Conservation (phyloP, 2,888 invertebrate species). For the Clunio marinus region DNA sequence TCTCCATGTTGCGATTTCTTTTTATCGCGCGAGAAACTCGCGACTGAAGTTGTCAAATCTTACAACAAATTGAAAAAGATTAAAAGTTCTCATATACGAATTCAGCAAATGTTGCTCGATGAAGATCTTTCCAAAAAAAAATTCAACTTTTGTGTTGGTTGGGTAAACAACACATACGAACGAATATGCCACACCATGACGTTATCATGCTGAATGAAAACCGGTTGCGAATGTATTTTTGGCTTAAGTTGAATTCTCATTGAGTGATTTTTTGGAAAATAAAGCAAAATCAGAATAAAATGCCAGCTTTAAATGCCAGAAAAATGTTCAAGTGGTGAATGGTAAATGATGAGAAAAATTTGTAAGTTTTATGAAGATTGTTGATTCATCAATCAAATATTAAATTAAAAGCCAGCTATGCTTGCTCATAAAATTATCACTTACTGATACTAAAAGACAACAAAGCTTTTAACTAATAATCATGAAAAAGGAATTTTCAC, state of each 20-base stretch:
- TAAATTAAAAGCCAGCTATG: background rate
- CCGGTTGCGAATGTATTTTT: conserved; percentile 7
- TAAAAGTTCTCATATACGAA: no score
- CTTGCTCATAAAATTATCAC: no score
- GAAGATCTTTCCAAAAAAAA: background rate
- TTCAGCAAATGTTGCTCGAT: no score
- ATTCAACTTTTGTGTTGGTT: background rate
- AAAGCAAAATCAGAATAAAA: conserved; percentile 3
- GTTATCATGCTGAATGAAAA: background rate
- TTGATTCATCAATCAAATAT: background rate
- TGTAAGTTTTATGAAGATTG: background rate
- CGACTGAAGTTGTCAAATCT: no score
- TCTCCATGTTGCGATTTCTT: background rate
- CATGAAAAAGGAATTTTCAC: no score
- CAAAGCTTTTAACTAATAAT: no score
- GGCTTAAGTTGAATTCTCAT: background rate
- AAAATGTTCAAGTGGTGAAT: background rate
- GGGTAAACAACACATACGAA: conserved; percentile 5
- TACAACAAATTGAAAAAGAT: no score
- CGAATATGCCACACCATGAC: conserved; percentile 13
- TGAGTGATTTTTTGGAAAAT: background rate
- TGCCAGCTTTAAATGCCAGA: background rate
- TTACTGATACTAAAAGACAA: no score
- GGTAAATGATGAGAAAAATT: no score
- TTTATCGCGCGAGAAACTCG: background rate